Conservation (phyloP, 2,113 vertebrate species). For the Tauraco erythrolophus region DNA sequence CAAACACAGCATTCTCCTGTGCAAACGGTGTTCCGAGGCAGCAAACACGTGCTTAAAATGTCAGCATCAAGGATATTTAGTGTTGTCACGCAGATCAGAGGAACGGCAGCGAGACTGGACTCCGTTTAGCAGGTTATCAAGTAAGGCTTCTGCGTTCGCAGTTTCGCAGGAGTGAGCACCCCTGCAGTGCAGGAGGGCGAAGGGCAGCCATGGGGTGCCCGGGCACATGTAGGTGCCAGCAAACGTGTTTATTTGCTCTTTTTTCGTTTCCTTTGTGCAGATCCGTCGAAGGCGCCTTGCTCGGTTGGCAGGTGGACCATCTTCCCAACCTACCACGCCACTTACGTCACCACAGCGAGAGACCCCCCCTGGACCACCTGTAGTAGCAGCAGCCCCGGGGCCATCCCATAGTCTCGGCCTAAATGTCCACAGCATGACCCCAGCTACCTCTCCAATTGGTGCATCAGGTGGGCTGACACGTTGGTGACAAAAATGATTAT, state of each 20-base stretch:
- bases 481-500: fast-evolving
- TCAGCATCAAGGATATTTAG: fast-evolving
- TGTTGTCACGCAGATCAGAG: fast-evolving
- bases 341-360: constrained; percentile 97
- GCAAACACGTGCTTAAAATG: not conserved
- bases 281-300: constrained; percentile 95
- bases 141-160: not conserved
- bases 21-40: not conserved
- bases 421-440: constrained; percentile 90
- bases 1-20: not conserved
- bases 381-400: constrained; percentile 82
- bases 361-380: constrained; percentile 91
- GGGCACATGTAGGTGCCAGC: fast-evolving
- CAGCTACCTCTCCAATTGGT: constrained; percentile 96
- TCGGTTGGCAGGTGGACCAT: constrained; percentile 91
- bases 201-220: fast-evolving
- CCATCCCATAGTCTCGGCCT: constrained; percentile 91
- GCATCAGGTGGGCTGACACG: constrained; percentile 84
- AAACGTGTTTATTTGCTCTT: not conserved
- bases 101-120: not conserved
- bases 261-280: constrained; percentile 47
- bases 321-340: constrained; percentile 92
- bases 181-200: fast-evolving
- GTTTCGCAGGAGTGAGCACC: not conserved
- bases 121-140: not conserved